phyloP scores from a whole-genome alignment of 2,113 vertebrate species.

The Neoarius graeffei region DNA sequence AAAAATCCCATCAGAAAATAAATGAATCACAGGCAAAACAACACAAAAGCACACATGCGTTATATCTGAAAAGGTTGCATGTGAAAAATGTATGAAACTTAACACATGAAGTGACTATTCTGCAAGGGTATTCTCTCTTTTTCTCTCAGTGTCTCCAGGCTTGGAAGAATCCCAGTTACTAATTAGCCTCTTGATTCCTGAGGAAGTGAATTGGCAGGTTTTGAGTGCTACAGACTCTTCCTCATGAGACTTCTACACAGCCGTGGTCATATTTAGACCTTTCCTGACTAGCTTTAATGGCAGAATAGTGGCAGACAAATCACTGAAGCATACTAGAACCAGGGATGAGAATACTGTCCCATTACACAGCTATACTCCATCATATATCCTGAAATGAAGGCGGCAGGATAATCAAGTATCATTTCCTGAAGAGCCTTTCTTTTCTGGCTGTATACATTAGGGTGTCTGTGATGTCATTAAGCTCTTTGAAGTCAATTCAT shows the following conservation, averaged over 20 bases:
- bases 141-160: not conserved
- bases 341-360: conserved; percentile 20
- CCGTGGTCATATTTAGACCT: not conserved
- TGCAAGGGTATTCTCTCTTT: not conserved
- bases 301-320: conserved; percentile 25
- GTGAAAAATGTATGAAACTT: not conserved
- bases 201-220: not conserved
- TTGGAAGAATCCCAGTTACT: conserved; percentile 21
- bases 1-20: not conserved
- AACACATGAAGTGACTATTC: not conserved
- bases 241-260: not conserved
- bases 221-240: not conserved
- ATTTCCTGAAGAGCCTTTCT: conserved; percentile 19
- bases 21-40: not conserved
- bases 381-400: conserved; percentile 29
- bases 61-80: not conserved
- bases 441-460: conserved; percentile 25
- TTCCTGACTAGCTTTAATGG: not conserved
- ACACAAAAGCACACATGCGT: not conserved
- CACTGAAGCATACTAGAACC: conserved; percentile 4
- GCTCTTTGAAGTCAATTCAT: conserved; percentile 22
- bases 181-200: conserved; percentile 2
- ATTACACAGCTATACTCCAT: conserved; percentile 31
- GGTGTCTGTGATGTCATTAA: conserved; percentile 22
- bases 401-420: conserved; percentile 46